phyloP scores from a whole-genome alignment of 2,888 invertebrate species.

The Melanchra persicariae region DNA sequence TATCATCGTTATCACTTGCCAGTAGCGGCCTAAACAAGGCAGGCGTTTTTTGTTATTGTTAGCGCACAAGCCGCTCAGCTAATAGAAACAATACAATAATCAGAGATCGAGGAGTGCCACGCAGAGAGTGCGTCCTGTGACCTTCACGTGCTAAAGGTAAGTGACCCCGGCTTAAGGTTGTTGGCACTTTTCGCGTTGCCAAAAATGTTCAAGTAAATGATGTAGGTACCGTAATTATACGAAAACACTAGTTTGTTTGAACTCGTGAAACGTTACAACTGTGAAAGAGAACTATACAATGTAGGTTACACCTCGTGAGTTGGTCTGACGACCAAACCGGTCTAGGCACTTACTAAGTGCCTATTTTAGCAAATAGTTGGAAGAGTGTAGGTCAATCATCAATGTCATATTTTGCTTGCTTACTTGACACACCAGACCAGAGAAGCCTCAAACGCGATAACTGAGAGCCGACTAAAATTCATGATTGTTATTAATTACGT shows the following conservation, averaged over 20 bases:
- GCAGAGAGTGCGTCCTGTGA: slow-evolving; percentile 33
- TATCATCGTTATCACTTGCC: slow-evolving; percentile 48
- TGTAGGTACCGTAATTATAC: slow-evolving; percentile 11
- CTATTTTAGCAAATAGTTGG: neutral
- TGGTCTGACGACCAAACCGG: slow-evolving; percentile 22
- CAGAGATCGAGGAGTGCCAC: slow-evolving; percentile 8
- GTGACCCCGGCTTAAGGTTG: slow-evolving; percentile 77
- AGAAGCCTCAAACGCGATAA: too few relatives aligned
- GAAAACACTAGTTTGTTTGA: neutral
- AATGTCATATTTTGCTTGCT: neutral
- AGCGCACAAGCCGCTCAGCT: neutral
- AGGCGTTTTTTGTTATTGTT: slow-evolving; percentile 54
- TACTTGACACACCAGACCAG: too few relatives aligned
- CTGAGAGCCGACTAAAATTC: too few relatives aligned
- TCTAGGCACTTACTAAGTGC: too few relatives aligned
- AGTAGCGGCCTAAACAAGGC: slow-evolving; percentile 38
- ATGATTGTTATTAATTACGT: too few relatives aligned
- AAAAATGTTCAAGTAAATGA: slow-evolving; percentile 40
- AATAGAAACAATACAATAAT: slow-evolving; percentile 4
- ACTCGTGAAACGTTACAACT: too few relatives aligned
- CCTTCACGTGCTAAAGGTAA: slow-evolving; percentile 71
- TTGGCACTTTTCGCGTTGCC: slow-evolving; percentile 66
- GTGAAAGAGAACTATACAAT: neutral
- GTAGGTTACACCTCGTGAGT: neutral
- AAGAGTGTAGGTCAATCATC: neutral